Evolutionary conservation across 1,140 invertebrate species (phyloP).

Genomic region (Acromyrmex heyeri): DNA sequence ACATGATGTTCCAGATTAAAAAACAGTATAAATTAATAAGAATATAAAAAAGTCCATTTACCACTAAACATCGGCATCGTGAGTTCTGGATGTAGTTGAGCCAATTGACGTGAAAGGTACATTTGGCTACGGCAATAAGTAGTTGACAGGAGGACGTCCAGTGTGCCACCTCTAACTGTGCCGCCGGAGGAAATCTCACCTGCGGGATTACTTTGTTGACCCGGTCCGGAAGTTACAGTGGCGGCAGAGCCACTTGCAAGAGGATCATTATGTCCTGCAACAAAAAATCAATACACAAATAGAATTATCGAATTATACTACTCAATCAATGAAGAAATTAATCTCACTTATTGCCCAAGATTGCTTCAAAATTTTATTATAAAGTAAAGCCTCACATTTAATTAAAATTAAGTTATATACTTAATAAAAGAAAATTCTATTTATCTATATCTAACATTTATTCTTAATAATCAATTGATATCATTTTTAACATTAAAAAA

Average conservation of each 20-base stretch:
- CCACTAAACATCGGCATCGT: conserved; percentile 99
- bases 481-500: background rate
- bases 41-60: conserved; percentile 83
- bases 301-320: background rate
- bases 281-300: no score
- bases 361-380: background rate
- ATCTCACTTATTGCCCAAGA: background rate
- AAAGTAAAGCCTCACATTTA: background rate
- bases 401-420: background rate
- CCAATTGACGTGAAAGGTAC: conserved; percentile 96
- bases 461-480: background rate
- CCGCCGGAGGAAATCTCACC: conserved; percentile 71
- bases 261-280: conserved; percentile 88
- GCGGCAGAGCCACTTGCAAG: conserved; percentile 73
- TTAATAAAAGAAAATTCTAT: background rate
- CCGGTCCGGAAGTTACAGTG: conserved; percentile 68
- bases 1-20: background rate
- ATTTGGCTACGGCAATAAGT: conserved; percentile 97
- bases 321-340: background rate
- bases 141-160: conserved; percentile 94
- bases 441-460: background rate
- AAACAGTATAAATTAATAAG: background rate
- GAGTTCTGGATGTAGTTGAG: conserved; percentile 97
- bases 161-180: conserved; percentile 88
- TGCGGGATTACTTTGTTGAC: conserved; percentile 73